Base-by-base conservation (phyloP, 2,797 vertebrate genomes). In the Denticeps clupeoides region DNA sequence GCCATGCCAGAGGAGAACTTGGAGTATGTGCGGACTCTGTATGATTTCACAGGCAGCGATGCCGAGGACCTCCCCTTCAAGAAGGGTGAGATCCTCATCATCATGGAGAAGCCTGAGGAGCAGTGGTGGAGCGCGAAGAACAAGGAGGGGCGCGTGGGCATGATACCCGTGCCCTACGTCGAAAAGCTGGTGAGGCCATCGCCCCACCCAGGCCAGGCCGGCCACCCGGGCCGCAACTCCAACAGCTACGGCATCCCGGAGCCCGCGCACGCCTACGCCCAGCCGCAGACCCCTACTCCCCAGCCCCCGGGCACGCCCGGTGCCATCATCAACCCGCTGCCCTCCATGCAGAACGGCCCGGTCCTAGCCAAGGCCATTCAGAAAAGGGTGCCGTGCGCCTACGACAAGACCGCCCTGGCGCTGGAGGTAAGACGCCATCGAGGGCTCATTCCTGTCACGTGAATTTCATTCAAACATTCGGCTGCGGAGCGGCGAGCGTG, bases 91-190 rank as follows among this genome's bases (percentile, higher is more conserved):
- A 74, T 98, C 54, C 79, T 99, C 35, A 83, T 87, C 33, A 96
- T 99, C 56, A 64, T 98, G 43, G 95, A 97, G 63, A 99, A 97
- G 71, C 93, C 95, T 0, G 94, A 99, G 79, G 95, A 99, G 79
- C 95, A 99, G 75, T 99, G 95, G 95, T 99, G 95, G 95, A 97
- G 92, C 1, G 95, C 95, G 70, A 87, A 92, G 58, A 99, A 86
- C 73, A 96, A 91, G 75, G 93, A 97, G 12, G 95, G 95, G 42
- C 87, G 89, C 2, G 66, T 85, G 16, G 94, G 95, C 5, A 98
- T 99, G 95, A 98, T 99, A 67, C 95, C 94, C 1, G 95, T 98
- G 52, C 93, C 94, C 59, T 99, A 99, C 0, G 93, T 99, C 55
- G 94, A 98, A 78, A 98, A 94, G 88, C 56, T 97, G 50, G 75